Base-by-base conservation (phyloP, 2,888 invertebrate genomes). In the Odontomyia ornata region DNA sequence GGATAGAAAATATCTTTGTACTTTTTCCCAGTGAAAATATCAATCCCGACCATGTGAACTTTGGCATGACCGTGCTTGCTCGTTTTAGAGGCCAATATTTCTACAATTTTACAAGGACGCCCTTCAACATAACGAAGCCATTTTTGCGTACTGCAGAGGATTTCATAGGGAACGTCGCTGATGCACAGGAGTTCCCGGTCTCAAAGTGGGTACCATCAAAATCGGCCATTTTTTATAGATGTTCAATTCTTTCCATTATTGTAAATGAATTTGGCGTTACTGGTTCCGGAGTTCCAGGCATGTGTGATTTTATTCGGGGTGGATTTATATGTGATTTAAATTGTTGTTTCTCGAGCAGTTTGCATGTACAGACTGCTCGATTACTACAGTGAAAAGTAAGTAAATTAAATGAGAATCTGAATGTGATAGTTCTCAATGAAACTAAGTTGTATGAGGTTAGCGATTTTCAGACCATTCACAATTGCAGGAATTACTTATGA, bases 21-120 rank as follows among this genome's bases (percentile, higher is more conserved):
- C 89, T 91, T 91, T 84, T 91, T 91, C 82, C 91, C 91, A 82
- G 89, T 89, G 88, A 97, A 98, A 87, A 98, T 95, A 88, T 98
- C 97, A 83, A 97, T 91, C 83, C 96, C 97, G 83, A 98, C 95
- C 88, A 98, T 89, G 88, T 97, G 97, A 83, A 99, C 97, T 91
- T 99, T 99, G 86, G 99, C 99, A 88, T 99, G 99, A 83, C 99
- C 99, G 89, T 99, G 99, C 89, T 99, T 99, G 84, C 99, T 99
- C 85, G 99, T 99, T 91, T 99, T 99, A 71, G 99, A 99, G 83
- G 99, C 99, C 82, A 98, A 98, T 99, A 99, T 99, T 90, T 99
- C 99, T 80, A 99, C 98, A 85, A 99, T 98, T 91, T 99, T 99
- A 91, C 99, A 99, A 79, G 99, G 98, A 85, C 98, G 94, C 81